These are phyloP conservation scores for Acromyrmex charruanus DNA, from an alignment of 1,140 invertebrate species.

Conservation along the genomic window DNA sequence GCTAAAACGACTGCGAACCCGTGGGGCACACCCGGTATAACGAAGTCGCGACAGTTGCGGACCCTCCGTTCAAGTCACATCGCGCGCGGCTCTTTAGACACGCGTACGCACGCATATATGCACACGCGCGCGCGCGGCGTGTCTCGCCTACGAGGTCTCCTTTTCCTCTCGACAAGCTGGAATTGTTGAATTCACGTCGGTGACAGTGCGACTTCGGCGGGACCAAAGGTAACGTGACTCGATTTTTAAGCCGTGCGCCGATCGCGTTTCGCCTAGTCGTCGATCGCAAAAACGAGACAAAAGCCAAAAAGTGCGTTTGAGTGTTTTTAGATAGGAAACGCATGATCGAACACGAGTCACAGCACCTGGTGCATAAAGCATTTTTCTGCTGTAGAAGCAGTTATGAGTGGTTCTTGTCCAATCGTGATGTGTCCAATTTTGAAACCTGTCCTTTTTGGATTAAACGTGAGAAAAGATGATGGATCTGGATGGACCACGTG, in stretches of 20 bases:
- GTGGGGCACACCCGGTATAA: constrained; percentile 58
- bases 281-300: not conserved
- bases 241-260: not conserved
- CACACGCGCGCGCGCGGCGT: constrained; percentile 37
- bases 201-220: constrained; percentile 60
- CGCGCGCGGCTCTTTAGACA: constrained; percentile 62
- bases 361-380: too few species aligned
- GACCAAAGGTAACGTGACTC: constrained; percentile 61
- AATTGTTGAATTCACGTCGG: constrained; percentile 49
- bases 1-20: constrained; percentile 61
- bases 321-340: not conserved
- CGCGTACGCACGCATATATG: constrained; percentile 57
- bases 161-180: not conserved
- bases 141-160: constrained; percentile 25
- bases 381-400: too few species aligned
- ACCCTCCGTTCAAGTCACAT: constrained; percentile 43
- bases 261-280: not conserved
- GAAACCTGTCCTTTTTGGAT: too few species aligned
- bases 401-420: too few species aligned
- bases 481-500: not conserved
- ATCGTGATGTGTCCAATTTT: too few species aligned
- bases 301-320: not conserved
- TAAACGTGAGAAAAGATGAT: constrained; percentile 12
- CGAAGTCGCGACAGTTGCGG: constrained; percentile 18
- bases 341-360: too few species aligned